Evolutionary conservation across 1,140 invertebrate genomes (phyloP).

Genomic region (Halesus radiatus): DNA sequence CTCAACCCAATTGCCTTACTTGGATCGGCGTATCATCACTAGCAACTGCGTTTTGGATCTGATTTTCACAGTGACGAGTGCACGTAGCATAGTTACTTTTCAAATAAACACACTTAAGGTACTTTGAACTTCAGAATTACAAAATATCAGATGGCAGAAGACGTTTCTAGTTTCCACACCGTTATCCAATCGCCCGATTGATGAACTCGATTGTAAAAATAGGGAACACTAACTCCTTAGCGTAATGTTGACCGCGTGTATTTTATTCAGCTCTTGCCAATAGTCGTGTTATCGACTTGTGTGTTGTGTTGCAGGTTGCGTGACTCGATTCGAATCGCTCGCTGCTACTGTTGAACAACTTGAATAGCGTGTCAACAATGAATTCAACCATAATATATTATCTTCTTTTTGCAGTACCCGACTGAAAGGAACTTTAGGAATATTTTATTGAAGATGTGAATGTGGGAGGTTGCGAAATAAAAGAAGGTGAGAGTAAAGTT

Average conservation of each 20-base stretch:
- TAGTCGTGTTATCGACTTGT: background rate
- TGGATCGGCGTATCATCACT: background rate
- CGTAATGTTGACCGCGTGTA: background rate
- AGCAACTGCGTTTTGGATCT: background rate
- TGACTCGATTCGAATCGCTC: background rate
- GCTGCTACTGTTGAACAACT: conserved; percentile 11
- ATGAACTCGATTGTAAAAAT: too few relatives aligned
- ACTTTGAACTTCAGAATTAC: too few relatives aligned
- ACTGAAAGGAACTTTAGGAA: too few relatives aligned
- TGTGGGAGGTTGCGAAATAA: too few relatives aligned
- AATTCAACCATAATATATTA: background rate
- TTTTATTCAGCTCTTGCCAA: background rate
- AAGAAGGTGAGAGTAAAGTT: too few relatives aligned
- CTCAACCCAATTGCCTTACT: conserved; percentile 3
- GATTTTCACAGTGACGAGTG: too few relatives aligned
- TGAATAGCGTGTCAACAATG: background rate
- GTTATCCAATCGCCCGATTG: too few relatives aligned
- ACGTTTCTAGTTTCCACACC: too few relatives aligned
- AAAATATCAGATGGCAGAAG: too few relatives aligned
- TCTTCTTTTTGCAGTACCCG: background rate
- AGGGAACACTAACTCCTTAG: background rate
- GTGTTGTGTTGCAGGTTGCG: background rate
- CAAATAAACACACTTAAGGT: too few relatives aligned
- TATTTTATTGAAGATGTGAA: too few relatives aligned
- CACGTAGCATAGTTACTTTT: too few relatives aligned